Conservation (phyloP, 2,888 invertebrate species). For the Lochmaea crataegi region DNA sequence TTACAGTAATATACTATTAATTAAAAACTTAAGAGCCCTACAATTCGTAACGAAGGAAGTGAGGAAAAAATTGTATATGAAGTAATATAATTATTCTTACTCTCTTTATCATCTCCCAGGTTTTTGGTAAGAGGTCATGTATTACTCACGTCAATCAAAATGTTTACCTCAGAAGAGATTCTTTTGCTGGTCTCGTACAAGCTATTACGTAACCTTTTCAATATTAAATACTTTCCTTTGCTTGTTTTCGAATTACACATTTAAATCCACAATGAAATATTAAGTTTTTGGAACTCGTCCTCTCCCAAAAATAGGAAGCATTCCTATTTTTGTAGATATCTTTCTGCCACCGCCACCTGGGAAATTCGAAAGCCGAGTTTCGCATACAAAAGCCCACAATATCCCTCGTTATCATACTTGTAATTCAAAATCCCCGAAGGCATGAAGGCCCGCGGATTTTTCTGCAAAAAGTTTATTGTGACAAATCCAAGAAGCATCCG, state of each 20-base stretch:
- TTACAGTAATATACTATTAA: too few relatives aligned
- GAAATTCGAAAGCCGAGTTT: slow-evolving; percentile 46
- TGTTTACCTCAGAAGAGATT: too few relatives aligned
- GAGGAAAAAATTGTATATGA: too few relatives aligned
- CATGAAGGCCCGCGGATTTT: slow-evolving; percentile 42
- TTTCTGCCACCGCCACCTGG: slow-evolving; percentile 48
- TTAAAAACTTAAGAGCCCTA: too few relatives aligned
- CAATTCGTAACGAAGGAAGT: too few relatives aligned
- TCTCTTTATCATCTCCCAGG: too few relatives aligned
- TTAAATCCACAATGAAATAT: not conserved
- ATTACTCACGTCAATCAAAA: too few relatives aligned
- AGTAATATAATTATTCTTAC: too few relatives aligned
- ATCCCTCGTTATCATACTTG: slow-evolving; percentile 44
- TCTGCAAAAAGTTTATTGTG: slow-evolving; percentile 40
- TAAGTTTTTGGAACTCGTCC: not conserved
- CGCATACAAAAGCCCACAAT: slow-evolving; percentile 37
- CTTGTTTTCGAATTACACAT: not conserved
- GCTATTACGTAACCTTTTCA: not conserved
- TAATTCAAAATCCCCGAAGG: slow-evolving; percentile 38
- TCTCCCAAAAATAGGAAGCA: not conserved
- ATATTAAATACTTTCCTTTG: not conserved
- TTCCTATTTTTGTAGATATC: slow-evolving; percentile 43
- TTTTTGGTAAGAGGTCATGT: too few relatives aligned
- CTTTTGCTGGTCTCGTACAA: too few relatives aligned
- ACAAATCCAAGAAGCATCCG: not conserved